A percentile compares a stretch with the other conserved stretches of the same genome.
Evolutionary conservation across 2,113 vertebrate species (phyloP).

Genomic region (Tympanuchus pallidicinctus): DNA sequence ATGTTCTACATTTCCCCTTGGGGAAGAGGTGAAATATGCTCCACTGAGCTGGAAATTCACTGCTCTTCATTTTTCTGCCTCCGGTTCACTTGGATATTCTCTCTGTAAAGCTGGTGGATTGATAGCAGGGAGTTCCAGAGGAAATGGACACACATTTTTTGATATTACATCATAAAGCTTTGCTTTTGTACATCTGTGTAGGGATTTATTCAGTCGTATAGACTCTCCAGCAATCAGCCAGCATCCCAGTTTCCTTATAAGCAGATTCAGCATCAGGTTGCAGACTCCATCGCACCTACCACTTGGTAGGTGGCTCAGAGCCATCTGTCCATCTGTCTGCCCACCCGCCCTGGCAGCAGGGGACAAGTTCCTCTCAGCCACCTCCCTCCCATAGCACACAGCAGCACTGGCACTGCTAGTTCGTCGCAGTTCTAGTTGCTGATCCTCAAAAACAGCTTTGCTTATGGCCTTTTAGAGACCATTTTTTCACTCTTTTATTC

Average conservation of each 20-base stretch:
- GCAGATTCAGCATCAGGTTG: neutral
- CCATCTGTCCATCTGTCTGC: neutral
- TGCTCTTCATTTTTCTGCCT: constrained; percentile 30
- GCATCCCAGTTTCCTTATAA: neutral
- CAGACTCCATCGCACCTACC: neutral
- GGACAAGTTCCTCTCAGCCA: neutral
- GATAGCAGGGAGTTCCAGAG: neutral
- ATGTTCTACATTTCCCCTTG: constrained; percentile 46
- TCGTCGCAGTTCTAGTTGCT: neutral
- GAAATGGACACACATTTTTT: neutral
- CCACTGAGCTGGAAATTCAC: neutral
- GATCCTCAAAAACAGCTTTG: neutral
- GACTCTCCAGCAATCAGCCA: neutral
- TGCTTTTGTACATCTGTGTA: accelerated
- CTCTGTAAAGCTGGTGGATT: neutral
- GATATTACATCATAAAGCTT: neutral
- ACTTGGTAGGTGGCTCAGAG: neutral
- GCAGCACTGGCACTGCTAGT: neutral
- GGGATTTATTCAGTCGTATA: neutral
- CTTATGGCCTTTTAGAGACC: neutral
- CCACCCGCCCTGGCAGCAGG: neutral
- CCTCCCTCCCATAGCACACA: neutral
- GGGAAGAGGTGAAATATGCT: constrained; percentile 19
- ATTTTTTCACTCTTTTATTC: neutral
- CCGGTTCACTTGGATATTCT: neutral